Base-by-base conservation (phyloP, 53 echinoderm and acorn worm genomes). In the Holothuria scabra region DNA sequence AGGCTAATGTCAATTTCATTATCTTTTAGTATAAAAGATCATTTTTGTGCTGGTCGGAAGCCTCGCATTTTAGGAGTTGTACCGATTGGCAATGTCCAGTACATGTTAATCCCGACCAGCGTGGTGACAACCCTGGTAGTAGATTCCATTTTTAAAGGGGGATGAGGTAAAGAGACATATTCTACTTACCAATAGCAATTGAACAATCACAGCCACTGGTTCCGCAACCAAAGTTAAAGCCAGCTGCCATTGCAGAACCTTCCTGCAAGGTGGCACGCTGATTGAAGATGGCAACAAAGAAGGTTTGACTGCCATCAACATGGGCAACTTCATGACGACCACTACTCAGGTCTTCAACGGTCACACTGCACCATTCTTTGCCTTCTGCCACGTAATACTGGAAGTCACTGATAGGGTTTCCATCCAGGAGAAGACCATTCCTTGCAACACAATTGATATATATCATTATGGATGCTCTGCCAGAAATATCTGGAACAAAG, bases 181-280 rank as follows among this genome's bases (percentile, higher is more conserved):
- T 52, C 18, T 26, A 28, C 72, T 72, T 23, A 72, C 72, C 48
- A 44, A 48, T 23, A 19, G 5, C 11, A n/a, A n/a, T 38, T 1
- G 12, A 0, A 44, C 72, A 72, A 8, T 72, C 72, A 72, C 72
- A 72, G 44, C 72, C 72, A 72, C 25, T 10, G 10, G 41, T 24
- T 32, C 59, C 79, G 30, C 79, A 56, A 25, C 82, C 82, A 64
- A 81, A 63, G 65, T 81, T 81, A 22, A 81, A 81, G 4, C 82
- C 82, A 46, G 82, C 82, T 8, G 65, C 41, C 62, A 64, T 64
- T 23, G 82, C 82, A 8, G 65, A 64, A 22, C 62, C 82, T 81
- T 81, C 82, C 23, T 81, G 82, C 13, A 64, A 12, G 28, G 6
- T 14, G 1, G 24, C 46, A 44, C 34, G 3, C 35, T 81, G 82